Conservation (phyloP, 2,797 vertebrate genomes). For the Pteropus rufus region DNA sequence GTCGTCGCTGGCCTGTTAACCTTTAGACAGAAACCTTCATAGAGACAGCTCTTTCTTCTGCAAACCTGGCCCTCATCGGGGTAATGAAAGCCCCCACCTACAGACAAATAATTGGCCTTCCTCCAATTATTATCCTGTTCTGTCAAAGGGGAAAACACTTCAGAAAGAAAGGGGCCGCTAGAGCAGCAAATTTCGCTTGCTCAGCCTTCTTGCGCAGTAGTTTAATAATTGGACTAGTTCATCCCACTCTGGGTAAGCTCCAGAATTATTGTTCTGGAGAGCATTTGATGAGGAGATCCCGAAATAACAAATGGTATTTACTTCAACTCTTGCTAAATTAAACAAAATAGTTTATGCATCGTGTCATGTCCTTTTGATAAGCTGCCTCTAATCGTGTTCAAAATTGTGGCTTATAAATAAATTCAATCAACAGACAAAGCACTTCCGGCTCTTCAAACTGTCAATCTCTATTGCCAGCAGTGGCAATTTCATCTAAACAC, state of each 20-base stretch:
- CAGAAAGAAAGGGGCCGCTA: background rate
- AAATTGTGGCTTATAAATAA: conserved; percentile 56
- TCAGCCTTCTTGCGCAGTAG: background rate
- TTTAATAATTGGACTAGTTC: background rate
- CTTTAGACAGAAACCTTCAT: conserved; percentile 1
- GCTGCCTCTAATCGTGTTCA: background rate
- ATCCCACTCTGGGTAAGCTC: background rate
- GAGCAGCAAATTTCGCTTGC: background rate
- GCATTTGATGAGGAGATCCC: background rate
- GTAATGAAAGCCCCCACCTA: background rate
- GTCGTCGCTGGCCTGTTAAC: background rate
- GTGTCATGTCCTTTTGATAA: conserved; percentile 38
- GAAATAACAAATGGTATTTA: conserved; percentile 43
- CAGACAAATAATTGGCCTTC: background rate
- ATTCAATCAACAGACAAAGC: conserved; percentile 10
- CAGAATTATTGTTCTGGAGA: background rate
- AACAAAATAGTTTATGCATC: conserved; percentile 27
- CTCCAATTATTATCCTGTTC: background rate
- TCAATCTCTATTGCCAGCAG: background rate
- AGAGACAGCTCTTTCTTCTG: conserved; percentile 20
- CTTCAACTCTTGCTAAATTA: conserved; percentile 40
- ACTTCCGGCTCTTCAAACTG: background rate
- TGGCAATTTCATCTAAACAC: background rate
- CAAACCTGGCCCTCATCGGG: background rate
- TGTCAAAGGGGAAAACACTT: background rate